phyloP scores from a whole-genome alignment of 92 coral and sea anemone genomes.

The Zoanthus sociatus region DNA sequence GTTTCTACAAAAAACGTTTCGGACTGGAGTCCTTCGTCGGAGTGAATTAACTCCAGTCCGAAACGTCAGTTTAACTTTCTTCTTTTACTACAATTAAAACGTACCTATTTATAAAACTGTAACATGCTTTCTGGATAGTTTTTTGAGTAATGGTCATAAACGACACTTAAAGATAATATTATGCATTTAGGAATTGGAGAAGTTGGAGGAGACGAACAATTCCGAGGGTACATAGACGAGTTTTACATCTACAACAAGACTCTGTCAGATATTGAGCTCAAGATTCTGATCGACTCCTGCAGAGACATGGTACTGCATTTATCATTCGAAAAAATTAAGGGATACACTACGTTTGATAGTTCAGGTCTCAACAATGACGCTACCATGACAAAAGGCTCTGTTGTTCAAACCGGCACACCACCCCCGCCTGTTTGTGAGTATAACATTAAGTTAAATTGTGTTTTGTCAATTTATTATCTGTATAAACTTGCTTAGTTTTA shows the following conservation, averaged over 20 bases:
- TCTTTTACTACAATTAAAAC: too few species aligned
- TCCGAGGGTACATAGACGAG: conserved; percentile 93
- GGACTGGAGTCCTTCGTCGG: too few species aligned
- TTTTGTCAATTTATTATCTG: not conserved
- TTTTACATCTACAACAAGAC: conserved; percentile 95
- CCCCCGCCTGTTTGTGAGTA: conserved; percentile 77
- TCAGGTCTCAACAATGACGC: conserved; percentile 95
- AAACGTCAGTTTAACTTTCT: too few species aligned
- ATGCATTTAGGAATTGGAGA: conserved; percentile 76
- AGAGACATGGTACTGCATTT: conserved; percentile 87
- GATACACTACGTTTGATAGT: conserved; percentile 76
- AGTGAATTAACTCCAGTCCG: too few species aligned
- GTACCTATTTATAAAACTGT: too few species aligned
- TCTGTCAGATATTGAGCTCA: conserved; percentile 72
- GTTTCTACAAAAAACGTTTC: too few species aligned
- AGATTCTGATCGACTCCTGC: conserved; percentile 72
- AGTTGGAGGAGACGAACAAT: conserved; percentile 63
- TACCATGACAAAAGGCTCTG: conserved; percentile 60
- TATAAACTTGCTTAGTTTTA: too few species aligned
- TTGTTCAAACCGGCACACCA: conserved; percentile 68
- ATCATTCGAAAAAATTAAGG: conserved; percentile 82
- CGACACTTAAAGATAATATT: not conserved
- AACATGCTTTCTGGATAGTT: too few species aligned
- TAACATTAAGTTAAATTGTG: not conserved
- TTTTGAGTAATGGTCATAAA: too few species aligned